Evolutionary conservation across 2,888 invertebrate species (phyloP).

Genomic region (Malthinus flaveolus): DNA sequence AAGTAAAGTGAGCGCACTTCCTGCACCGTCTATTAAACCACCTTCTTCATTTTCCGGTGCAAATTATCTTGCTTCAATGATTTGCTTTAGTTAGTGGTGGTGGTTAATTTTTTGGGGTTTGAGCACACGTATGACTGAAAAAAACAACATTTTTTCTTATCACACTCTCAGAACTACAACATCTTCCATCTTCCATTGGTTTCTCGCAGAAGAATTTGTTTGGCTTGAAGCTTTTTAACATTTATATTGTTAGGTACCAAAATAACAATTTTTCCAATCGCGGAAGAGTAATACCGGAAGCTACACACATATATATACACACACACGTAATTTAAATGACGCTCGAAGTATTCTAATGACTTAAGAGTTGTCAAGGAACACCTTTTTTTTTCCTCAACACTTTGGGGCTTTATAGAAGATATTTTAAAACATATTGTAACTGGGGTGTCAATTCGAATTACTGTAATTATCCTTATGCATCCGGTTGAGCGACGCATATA

Average conservation of each 20-base stretch:
- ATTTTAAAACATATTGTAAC: constrained; percentile 21
- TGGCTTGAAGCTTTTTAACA: no score
- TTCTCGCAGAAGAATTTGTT: no score
- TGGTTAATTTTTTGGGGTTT: background rate
- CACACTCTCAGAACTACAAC: no score
- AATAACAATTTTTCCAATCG: no score
- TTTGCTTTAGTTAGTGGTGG: constrained; percentile 35
- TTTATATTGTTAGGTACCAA: no score
- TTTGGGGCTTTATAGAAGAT: constrained; percentile 9
- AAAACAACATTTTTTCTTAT: no score
- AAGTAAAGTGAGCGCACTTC: constrained; percentile 39
- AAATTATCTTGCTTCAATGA: constrained; percentile 44
- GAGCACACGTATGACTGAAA: no score
- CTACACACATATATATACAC: constrained; percentile 10
- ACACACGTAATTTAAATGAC: constrained; percentile 23
- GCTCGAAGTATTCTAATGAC: constrained; percentile 26
- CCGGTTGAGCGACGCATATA: constrained; percentile 19
- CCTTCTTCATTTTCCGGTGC: constrained; percentile 43
- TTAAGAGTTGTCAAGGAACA: constrained; percentile 13
- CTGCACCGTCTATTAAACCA: constrained; percentile 21
- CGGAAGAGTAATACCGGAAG: constrained; percentile 15
- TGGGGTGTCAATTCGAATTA: constrained; percentile 17
- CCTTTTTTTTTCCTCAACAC: constrained; percentile 2
- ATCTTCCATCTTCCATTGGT: no score
- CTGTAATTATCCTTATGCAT: constrained; percentile 26